Conservation (phyloP, 2,113 vertebrate genomes). For the Murina feae region DNA sequence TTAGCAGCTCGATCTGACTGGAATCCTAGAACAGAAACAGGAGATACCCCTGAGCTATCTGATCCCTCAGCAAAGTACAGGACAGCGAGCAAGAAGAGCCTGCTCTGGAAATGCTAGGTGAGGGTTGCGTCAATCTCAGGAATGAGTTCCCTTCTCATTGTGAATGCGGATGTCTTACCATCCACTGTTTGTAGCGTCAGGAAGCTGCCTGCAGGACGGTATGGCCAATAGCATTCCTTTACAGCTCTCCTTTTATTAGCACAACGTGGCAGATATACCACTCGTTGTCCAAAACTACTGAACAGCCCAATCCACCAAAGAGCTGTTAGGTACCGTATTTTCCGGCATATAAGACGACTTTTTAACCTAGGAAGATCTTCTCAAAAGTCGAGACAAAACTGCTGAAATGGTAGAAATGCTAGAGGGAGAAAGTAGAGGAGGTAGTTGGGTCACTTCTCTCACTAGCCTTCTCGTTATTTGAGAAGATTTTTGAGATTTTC, state of each 20-base stretch:
- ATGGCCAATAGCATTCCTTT: not conserved
- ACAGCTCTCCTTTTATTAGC: not conserved
- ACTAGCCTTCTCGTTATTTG: no score
- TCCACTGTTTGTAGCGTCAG: not conserved
- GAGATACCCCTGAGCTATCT: slow-evolving; percentile 74
- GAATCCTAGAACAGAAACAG: slow-evolving; percentile 88
- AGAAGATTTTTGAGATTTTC: no score
- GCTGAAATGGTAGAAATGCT: no score
- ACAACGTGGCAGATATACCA: not conserved
- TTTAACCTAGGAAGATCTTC: no score
- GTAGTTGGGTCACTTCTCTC: no score
- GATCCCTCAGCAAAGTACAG: slow-evolving; percentile 52
- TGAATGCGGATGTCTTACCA: not conserved
- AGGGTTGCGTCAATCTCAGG: not conserved
- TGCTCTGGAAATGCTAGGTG: slow-evolving; percentile 52
- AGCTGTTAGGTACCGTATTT: not conserved
- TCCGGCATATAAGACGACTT: no score
- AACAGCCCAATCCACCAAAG: not conserved
- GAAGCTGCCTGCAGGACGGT: not conserved
- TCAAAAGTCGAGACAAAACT: no score
- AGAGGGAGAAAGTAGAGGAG: no score
- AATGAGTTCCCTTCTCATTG: not conserved
- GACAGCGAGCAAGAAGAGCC: slow-evolving; percentile 62
- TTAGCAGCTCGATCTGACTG: slow-evolving; percentile 96
- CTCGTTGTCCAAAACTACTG: not conserved